Evolutionary conservation across 2,797 vertebrate species (phyloP).

Genomic region (Hippopotamyrus pictus): DNA sequence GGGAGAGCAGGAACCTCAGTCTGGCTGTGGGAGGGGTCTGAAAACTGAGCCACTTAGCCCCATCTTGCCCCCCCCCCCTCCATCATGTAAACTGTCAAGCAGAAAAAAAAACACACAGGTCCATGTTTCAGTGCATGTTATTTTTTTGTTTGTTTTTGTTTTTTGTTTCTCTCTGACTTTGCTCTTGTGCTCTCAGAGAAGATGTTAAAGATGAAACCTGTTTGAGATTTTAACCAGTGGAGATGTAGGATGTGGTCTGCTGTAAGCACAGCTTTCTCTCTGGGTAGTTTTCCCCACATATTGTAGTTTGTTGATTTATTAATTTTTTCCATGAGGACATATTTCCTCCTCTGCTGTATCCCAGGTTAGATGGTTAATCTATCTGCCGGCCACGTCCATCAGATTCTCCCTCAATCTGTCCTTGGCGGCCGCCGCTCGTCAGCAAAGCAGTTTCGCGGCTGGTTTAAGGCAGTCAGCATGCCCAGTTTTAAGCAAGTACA

Average conservation of each 20-base stretch:
- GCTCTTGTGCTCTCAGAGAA: not conserved
- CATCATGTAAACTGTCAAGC: not conserved
- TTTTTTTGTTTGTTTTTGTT: not conserved
- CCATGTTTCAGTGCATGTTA: not conserved
- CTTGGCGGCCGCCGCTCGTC: not conserved
- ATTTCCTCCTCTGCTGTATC: not conserved
- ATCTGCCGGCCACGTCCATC: not conserved
- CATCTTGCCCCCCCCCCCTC: not conserved
- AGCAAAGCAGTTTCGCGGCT: not conserved
- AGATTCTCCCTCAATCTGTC: not conserved
- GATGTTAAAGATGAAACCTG: not conserved
- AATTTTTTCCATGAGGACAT: not conserved
- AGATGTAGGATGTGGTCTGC: not conserved
- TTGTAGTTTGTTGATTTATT: not conserved
- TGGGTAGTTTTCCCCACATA: not conserved
- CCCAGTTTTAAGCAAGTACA: not conserved
- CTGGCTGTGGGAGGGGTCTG: not conserved
- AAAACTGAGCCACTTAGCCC: not conserved
- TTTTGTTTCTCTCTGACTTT: not conserved
- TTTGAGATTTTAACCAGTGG: not conserved
- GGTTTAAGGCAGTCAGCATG: not conserved
- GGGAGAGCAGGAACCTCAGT: not conserved
- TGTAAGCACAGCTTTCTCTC: not conserved
- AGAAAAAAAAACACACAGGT: not conserved
- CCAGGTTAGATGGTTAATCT: not conserved